These are phyloP conservation scores for Ornithorhynchus anatinus DNA, from an alignment of 2,113 vertebrate species.

Conservation along the genomic window DNA sequence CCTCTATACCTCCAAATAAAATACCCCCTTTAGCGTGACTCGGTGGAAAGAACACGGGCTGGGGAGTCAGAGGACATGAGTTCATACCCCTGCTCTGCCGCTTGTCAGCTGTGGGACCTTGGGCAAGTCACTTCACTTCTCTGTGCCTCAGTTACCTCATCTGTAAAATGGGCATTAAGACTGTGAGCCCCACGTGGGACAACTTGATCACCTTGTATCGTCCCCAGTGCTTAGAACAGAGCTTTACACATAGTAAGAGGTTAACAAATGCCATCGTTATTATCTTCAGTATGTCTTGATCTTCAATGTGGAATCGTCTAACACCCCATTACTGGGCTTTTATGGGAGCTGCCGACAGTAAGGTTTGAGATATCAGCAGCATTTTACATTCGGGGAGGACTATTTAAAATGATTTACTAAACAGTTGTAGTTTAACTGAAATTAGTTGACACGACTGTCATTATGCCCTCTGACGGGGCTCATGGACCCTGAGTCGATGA, in stretches of 20 bases:
- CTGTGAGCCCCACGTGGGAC: too few species aligned
- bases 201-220: too few species aligned
- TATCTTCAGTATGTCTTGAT: not conserved
- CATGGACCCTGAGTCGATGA: not conserved
- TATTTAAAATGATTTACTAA: slow-evolving; percentile 20
- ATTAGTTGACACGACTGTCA: not conserved
- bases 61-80: too few species aligned
- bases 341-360: not conserved
- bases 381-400: not conserved
- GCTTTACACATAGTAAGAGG: too few species aligned
- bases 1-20: not conserved
- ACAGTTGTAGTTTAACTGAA: not conserved
- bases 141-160: too few species aligned
- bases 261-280: too few species aligned
- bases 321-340: not conserved
- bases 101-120: too few species aligned
- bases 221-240: too few species aligned
- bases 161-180: too few species aligned
- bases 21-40: not conserved
- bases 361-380: not conserved
- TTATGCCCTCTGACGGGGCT: slow-evolving; percentile 18
- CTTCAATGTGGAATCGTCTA: not conserved
- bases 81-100: too few species aligned
- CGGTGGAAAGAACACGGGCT: too few species aligned
- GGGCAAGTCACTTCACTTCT: too few species aligned